These are phyloP conservation scores for Vandiemenella viatica DNA, from an alignment of 2,888 invertebrate genomes.

Conservation along the genomic window DNA sequence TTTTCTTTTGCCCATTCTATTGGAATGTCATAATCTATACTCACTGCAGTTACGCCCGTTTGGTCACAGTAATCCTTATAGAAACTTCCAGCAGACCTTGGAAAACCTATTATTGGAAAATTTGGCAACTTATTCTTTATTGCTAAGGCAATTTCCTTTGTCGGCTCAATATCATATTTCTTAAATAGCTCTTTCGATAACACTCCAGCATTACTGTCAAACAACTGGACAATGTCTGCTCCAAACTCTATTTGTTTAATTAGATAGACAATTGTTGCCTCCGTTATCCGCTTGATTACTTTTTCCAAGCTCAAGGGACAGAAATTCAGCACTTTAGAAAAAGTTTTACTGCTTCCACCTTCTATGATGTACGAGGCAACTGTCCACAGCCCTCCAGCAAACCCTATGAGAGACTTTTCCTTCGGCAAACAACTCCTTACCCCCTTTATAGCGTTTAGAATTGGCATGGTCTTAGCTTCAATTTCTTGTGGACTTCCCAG, in stretches of 20 bases:
- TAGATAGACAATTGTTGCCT: neutral
- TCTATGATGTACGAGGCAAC: neutral
- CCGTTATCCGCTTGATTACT: neutral
- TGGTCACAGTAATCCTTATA: neutral
- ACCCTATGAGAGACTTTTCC: neutral
- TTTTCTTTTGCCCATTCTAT: neutral
- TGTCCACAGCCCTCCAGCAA: conserved; percentile 1
- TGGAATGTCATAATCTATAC: neutral
- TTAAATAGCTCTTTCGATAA: neutral
- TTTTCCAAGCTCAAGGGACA: neutral
- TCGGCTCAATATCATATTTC: neutral
- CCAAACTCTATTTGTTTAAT: neutral
- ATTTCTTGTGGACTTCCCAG: neutral
- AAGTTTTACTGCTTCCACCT: neutral
- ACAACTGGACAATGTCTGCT: neutral
- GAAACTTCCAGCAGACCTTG: neutral
- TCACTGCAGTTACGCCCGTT: neutral
- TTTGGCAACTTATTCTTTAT: neutral
- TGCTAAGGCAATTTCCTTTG: neutral
- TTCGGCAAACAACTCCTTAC: neutral
- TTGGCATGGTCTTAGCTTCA: neutral
- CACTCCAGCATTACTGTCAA: neutral
- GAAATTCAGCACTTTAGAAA: neutral
- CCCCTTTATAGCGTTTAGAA: neutral
- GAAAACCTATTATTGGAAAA: neutral